phyloP scores from a whole-genome alignment of 2,797 vertebrate genomes.

The Spinus olivaceus region DNA sequence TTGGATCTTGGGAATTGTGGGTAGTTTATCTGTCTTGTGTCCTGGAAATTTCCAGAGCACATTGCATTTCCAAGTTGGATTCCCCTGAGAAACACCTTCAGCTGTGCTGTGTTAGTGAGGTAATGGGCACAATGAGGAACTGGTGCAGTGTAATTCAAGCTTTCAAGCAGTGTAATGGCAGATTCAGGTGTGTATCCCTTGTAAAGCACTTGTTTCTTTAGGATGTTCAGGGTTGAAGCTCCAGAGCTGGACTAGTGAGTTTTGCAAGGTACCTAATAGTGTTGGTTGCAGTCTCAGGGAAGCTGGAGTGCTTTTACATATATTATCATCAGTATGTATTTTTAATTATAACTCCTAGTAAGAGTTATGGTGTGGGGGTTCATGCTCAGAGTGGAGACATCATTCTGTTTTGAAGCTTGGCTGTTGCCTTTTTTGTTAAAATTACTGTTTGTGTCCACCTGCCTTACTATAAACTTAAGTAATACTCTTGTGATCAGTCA shows the following conservation, averaged over 20 bases:
- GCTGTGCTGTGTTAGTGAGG: neutral
- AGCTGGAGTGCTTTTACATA: neutral
- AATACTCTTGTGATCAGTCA: neutral
- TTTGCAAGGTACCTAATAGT: neutral
- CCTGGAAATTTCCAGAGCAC: neutral
- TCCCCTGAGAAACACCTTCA: neutral
- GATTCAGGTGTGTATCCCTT: neutral
- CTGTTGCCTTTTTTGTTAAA: neutral
- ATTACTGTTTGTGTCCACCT: neutral
- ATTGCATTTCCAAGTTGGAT: accelerated
- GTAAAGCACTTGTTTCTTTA: neutral
- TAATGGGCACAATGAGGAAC: neutral
- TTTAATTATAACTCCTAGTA: neutral
- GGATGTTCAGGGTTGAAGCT: neutral
- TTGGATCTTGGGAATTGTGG: accelerated
- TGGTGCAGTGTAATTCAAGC: neutral
- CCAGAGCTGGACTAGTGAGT: neutral
- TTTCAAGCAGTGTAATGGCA: neutral
- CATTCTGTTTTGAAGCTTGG: neutral
- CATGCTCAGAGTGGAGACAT: neutral
- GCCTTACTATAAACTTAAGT: neutral
- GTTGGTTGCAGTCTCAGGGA: neutral
- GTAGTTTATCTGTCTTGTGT: neutral
- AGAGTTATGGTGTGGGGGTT: neutral
- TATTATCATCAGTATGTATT: neutral